phyloP scores from a whole-genome alignment of 1,140 invertebrate genomes.

The Pachypsylla venusta region DNA sequence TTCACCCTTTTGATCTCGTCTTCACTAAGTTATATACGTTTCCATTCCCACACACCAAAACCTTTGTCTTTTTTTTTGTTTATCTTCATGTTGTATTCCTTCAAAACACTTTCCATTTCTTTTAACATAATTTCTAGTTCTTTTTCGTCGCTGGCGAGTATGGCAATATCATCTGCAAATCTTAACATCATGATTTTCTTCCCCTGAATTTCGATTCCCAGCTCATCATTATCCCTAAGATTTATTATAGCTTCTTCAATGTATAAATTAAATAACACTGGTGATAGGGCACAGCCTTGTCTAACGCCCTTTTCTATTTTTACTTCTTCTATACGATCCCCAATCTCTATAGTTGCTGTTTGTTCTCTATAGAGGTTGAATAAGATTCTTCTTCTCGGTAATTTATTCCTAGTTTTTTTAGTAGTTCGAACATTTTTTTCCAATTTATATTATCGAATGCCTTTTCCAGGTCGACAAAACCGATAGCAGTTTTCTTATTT shows the following conservation, averaged over 20 bases:
- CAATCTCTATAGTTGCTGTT: background rate
- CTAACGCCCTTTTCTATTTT: conserved; percentile 1
- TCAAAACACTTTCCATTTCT: background rate
- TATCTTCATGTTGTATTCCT: conserved; percentile 6
- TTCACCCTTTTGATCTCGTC: no score
- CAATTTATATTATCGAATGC: conserved; percentile 6
- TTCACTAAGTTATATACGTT: no score
- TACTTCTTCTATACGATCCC: background rate
- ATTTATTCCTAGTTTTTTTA: conserved; percentile 6
- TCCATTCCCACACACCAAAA: no score
- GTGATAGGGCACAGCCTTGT: background rate
- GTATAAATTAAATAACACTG: conserved; percentile 3
- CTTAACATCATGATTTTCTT: conserved; percentile 1
- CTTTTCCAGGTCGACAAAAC: conserved; percentile 7
- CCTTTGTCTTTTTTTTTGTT: conserved; percentile 5
- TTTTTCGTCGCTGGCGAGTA: background rate
- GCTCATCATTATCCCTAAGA: conserved; percentile 1
- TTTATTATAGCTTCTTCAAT: conserved; percentile 7
- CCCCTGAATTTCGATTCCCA: background rate
- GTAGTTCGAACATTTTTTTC: background rate
- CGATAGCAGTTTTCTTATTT: conserved; percentile 4
- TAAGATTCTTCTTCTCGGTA: background rate
- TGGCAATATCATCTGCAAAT: conserved; percentile 1
- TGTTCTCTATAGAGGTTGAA: background rate
- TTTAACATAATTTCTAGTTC: conserved; percentile 1